Percentiles rank a stretch among this genome's conserved stretches.
Evolutionary conservation across 2,888 invertebrate species (phyloP).

Genomic region (Mystacides longicornis): DNA sequence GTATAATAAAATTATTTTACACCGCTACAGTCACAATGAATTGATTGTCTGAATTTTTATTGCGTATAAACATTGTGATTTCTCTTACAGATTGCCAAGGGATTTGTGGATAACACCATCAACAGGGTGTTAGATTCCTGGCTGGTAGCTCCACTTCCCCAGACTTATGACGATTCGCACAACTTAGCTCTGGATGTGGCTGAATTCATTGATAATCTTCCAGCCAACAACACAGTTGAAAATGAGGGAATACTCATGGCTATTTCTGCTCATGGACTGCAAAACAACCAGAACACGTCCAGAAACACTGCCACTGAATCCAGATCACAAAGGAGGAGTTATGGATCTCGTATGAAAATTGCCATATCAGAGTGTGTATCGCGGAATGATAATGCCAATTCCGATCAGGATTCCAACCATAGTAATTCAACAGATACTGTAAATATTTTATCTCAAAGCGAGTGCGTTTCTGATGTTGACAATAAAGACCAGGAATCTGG

Average conservation of each 20-base stretch:
- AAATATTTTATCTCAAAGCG: background rate
- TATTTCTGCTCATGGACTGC: constrained; percentile 62
- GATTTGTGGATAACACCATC: constrained; percentile 62
- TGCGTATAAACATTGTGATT: background rate
- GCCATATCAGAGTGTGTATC: constrained; percentile 9
- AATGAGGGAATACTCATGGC: constrained; percentile 69
- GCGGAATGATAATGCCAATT: background rate
- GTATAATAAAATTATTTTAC: too few species aligned
- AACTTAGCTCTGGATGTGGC: constrained; percentile 38
- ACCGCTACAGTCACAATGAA: too few species aligned
- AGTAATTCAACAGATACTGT: background rate
- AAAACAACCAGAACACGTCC: constrained; percentile 31
- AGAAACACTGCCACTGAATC: constrained; percentile 2
- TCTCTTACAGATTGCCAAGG: constrained; percentile 48
- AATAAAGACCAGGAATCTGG: background rate
- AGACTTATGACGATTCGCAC: constrained; percentile 36
- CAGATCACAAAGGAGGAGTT: constrained; percentile 2
- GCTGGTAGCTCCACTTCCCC: constrained; percentile 43
- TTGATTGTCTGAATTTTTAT: too few species aligned
- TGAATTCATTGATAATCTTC: constrained; percentile 49
- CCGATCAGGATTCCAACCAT: background rate
- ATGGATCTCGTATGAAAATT: constrained; percentile 7
- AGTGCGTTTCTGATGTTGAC: background rate
- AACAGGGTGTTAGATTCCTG: constrained; percentile 59
- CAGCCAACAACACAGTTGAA: constrained; percentile 53